These are phyloP conservation scores for Anoplolepis gracilipes DNA, from an alignment of 1,140 invertebrate genomes.

Conservation along the genomic window DNA sequence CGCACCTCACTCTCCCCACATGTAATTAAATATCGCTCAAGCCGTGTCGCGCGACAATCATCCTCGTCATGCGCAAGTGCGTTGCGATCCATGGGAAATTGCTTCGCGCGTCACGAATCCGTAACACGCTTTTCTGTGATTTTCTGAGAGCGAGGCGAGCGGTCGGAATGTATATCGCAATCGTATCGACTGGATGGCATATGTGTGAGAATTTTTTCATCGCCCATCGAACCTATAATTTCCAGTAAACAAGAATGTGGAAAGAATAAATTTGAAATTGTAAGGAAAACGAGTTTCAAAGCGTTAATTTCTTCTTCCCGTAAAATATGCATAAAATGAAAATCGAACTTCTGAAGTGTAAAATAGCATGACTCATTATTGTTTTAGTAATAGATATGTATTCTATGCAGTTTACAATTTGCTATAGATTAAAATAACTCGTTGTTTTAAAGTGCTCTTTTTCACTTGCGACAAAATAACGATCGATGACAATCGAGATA, in stretches of 20 bases:
- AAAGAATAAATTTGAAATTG: not conserved
- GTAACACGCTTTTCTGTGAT: slow-evolving; percentile 12
- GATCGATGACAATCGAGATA: too few species aligned
- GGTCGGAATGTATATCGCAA: not conserved
- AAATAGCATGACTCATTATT: slow-evolving; percentile 1
- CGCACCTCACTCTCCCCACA: not conserved
- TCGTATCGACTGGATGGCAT: not conserved
- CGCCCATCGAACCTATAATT: slow-evolving; percentile 1
- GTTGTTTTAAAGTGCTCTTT: not conserved
- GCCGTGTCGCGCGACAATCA: slow-evolving; percentile 29
- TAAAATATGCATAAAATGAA: not conserved
- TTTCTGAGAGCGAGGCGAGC: slow-evolving; percentile 4
- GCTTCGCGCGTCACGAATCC: slow-evolving; percentile 25
- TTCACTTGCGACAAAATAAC: not conserved
- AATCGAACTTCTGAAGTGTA: not conserved
- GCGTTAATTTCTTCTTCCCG: not conserved
- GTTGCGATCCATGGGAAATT: slow-evolving; percentile 47
- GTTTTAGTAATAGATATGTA: not conserved
- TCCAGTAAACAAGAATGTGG: not conserved
- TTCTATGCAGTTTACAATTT: not conserved
- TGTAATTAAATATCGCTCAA: slow-evolving; percentile 61
- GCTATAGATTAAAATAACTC: not conserved
- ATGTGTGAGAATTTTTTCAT: not conserved
- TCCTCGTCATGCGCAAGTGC: slow-evolving; percentile 44
- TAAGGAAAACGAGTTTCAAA: not conserved